Evolutionary conservation across 2,888 invertebrate species (phyloP).

Genomic region (Tanaodytes sp.): DNA sequence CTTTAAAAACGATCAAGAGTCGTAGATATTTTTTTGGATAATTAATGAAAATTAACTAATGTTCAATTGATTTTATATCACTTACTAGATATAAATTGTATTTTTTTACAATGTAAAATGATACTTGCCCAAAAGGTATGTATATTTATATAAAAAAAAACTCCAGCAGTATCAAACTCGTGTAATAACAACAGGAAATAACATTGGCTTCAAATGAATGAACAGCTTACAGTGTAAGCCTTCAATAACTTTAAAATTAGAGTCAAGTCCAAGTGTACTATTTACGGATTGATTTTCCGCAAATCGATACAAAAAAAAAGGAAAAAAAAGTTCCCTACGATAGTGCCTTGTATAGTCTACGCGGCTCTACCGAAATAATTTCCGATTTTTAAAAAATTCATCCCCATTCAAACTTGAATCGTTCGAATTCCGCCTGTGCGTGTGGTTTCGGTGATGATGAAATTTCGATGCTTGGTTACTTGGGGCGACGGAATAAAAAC

Average conservation of each 20-base stretch:
- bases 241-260: conserved; percentile 50
- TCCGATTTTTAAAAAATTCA: conserved; percentile 2
- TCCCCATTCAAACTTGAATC: background rate
- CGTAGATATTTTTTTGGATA: too few relatives aligned
- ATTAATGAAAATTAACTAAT: too few relatives aligned
- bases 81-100: too few relatives aligned
- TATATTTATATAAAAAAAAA: background rate
- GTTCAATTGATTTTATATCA: too few relatives aligned
- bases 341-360: background rate
- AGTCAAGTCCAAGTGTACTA: conserved; percentile 52
- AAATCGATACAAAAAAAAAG: conserved; percentile 49
- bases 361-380: background rate
- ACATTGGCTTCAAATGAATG: conserved; percentile 44
- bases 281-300: conserved; percentile 41
- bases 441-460: background rate
- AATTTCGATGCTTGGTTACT: too few relatives aligned
- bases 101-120: too few relatives aligned
- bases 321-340: conserved; percentile 33
- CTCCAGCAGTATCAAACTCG: conserved; percentile 8
- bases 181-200: conserved; percentile 13
- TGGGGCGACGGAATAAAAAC: too few relatives aligned
- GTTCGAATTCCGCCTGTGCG: background rate
- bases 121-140: too few relatives aligned
- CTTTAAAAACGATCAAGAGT: too few relatives aligned
- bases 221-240: conserved; percentile 41